Percentiles rank a stretch among this genome's conserved stretches.
Evolutionary conservation across 2,888 invertebrate species (phyloP).

Genomic region (Tinea semifulvella): DNA sequence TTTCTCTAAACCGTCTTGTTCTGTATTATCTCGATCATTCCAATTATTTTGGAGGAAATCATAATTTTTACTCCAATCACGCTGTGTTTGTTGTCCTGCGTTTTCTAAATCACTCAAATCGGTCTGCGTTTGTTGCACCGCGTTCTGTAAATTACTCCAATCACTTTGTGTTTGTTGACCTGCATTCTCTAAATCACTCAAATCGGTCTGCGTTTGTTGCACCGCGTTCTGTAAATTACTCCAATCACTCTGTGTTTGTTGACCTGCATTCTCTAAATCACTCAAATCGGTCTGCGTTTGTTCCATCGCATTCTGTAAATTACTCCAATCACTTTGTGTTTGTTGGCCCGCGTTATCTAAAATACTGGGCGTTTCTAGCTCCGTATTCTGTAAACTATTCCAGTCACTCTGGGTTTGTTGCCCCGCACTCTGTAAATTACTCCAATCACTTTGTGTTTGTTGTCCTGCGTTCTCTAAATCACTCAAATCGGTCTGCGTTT

Average conservation of each 20-base stretch:
- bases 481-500: constrained; percentile 20
- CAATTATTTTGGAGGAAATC: constrained; percentile 25
- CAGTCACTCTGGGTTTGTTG: constrained; percentile 24
- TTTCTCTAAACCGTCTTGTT: constrained; percentile 14
- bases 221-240: constrained; percentile 19
- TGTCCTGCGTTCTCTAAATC: constrained; percentile 19
- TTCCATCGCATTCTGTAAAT: constrained; percentile 27
- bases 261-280: constrained; percentile 23
- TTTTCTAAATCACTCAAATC: constrained; percentile 18
- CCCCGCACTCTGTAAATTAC: constrained; percentile 21
- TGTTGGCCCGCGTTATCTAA: constrained; percentile 22
- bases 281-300: constrained; percentile 26
- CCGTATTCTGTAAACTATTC: constrained; percentile 25
- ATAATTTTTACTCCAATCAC: background rate
- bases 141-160: constrained; percentile 11
- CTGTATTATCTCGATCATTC: constrained; percentile 27
- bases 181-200: constrained; percentile 16
- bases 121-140: constrained; percentile 19
- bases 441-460: constrained; percentile 5
- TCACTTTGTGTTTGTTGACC: constrained; percentile 10
- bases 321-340: constrained; percentile 13
- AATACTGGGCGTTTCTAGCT: constrained; percentile 27
- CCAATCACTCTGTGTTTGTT: constrained; percentile 25
- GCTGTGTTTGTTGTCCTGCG: constrained; percentile 13
- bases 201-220: constrained; percentile 20